Evolutionary conservation across 2,888 invertebrate genomes (phyloP).

Genomic region (Rosalia funebris): DNA sequence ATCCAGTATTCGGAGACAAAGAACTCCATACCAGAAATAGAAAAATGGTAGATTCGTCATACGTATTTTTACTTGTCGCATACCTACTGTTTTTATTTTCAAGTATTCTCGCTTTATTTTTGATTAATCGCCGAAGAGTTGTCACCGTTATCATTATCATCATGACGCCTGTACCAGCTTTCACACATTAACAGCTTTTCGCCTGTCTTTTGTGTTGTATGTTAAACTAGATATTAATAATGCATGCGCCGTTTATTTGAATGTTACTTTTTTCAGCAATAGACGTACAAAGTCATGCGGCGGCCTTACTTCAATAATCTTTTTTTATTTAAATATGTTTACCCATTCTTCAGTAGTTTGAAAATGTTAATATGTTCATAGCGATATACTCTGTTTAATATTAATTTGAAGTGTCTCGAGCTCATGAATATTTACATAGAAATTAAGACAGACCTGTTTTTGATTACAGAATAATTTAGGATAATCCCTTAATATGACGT

Average conservation of each 20-base stretch:
- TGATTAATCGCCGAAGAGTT: constrained; percentile 5
- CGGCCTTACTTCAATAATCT: constrained; percentile 10
- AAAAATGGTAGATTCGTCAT: constrained; percentile 50
- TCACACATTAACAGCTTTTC: constrained; percentile 25
- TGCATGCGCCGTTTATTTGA: constrained; percentile 26
- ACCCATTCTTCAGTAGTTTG: not conserved
- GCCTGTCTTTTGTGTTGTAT: constrained; percentile 25
- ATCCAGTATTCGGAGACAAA: constrained; percentile 69
- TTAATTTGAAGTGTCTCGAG: not conserved
- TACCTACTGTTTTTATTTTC: not conserved
- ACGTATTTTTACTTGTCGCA: constrained; percentile 10
- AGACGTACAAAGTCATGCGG: constrained; percentile 17
- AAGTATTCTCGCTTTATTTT: not conserved
- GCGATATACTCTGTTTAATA: not conserved
- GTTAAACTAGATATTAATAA: constrained; percentile 20
- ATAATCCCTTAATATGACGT: not conserved
- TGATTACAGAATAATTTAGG: not conserved
- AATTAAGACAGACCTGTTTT: not conserved
- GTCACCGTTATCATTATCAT: constrained; percentile 9
- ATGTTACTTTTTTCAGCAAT: constrained; percentile 15
- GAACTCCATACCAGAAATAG: constrained; percentile 63
- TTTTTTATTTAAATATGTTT: not conserved
- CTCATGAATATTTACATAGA: not conserved
- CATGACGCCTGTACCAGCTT: constrained; percentile 22
- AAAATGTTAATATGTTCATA: not conserved